Percentiles rank a stretch among this genome's conserved stretches.
Conservation (phyloP, 1,140 invertebrate genomes). For the Thereuonema tuberculata region DNA sequence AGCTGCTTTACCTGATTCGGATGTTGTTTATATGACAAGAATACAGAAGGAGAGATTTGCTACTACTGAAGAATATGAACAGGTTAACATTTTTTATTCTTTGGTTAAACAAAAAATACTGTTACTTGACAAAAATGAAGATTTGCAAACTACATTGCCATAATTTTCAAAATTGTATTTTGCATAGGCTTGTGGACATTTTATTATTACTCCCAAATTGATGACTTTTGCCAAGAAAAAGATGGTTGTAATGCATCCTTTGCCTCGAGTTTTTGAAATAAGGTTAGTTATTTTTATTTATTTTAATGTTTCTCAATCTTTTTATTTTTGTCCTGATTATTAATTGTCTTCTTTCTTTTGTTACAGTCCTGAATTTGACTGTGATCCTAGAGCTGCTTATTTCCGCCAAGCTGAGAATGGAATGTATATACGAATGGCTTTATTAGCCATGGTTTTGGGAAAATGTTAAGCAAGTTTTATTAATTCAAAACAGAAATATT, state of each 20-base stretch:
- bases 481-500: too few relatives aligned
- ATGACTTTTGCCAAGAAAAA: slow-evolving; percentile 87
- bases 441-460: slow-evolving; percentile 81
- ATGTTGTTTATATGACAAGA: slow-evolving; percentile 95
- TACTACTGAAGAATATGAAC: slow-evolving; percentile 68
- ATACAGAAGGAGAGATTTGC: slow-evolving; percentile 91
- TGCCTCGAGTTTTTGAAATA: slow-evolving; percentile 91
- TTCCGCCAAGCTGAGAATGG: slow-evolving; percentile 96
- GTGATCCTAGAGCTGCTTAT: slow-evolving; percentile 91
- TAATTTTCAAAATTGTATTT: slow-evolving; percentile 15
- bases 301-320: neutral
- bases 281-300: slow-evolving; percentile 30
- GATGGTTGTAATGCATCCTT: slow-evolving; percentile 95
- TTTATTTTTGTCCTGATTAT: slow-evolving; percentile 5
- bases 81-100: slow-evolving; percentile 38
- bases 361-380: slow-evolving; percentile 69
- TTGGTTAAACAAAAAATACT: neutral
- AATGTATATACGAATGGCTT: slow-evolving; percentile 95
- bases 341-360: too few relatives aligned
- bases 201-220: slow-evolving; percentile 80
- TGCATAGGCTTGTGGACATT: slow-evolving; percentile 62
- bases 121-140: neutral
- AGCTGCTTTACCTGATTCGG: slow-evolving; percentile 75
- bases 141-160: neutral
- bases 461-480: too few relatives aligned